Evolutionary conservation across 2,113 vertebrate genomes (phyloP).

Genomic region (Semicossyphus pulcher): DNA sequence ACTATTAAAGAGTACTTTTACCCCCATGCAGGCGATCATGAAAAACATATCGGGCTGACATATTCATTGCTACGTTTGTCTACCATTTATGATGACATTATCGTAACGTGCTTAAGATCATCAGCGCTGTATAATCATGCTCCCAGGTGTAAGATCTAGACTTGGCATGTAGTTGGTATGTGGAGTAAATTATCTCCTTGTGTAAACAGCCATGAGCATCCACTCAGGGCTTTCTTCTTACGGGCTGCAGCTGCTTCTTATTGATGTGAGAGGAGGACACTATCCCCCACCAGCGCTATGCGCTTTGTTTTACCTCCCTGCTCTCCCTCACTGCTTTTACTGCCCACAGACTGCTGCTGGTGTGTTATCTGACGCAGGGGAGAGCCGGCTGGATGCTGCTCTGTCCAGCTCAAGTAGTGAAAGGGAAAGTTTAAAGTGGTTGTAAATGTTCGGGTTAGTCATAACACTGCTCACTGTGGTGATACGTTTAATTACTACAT

Average conservation of each 20-base stretch:
- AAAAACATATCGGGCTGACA: too few species aligned
- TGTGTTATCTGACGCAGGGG: slow-evolving; percentile 26
- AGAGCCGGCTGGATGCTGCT: slow-evolving; percentile 23
- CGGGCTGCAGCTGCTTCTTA: slow-evolving; percentile 28
- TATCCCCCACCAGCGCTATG: background rate
- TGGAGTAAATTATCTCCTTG: slow-evolving; percentile 40
- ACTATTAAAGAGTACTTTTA: background rate
- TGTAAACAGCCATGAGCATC: slow-evolving; percentile 43
- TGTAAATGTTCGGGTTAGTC: slow-evolving; percentile 36
- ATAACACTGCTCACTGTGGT: background rate
- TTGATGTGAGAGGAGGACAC: slow-evolving; percentile 25
- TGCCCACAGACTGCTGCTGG: slow-evolving; percentile 5
- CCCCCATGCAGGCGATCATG: too few species aligned
- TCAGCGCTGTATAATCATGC: background rate
- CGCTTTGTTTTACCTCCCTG: slow-evolving; percentile 40
- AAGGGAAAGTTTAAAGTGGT: slow-evolving; percentile 33
- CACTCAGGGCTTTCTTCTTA: slow-evolving; percentile 1
- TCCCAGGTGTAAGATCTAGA: slow-evolving; percentile 4
- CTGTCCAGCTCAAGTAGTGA: slow-evolving; percentile 31
- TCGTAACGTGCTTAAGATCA: too few species aligned
- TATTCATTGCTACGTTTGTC: too few species aligned
- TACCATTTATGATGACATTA: slow-evolving; percentile 18
- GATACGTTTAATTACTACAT: slow-evolving; percentile 29
- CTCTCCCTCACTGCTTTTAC: slow-evolving; percentile 32
- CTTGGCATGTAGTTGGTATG: slow-evolving; percentile 15